phyloP scores from a whole-genome alignment of 2,113 vertebrate genomes.

The Nothocercus julius region DNA sequence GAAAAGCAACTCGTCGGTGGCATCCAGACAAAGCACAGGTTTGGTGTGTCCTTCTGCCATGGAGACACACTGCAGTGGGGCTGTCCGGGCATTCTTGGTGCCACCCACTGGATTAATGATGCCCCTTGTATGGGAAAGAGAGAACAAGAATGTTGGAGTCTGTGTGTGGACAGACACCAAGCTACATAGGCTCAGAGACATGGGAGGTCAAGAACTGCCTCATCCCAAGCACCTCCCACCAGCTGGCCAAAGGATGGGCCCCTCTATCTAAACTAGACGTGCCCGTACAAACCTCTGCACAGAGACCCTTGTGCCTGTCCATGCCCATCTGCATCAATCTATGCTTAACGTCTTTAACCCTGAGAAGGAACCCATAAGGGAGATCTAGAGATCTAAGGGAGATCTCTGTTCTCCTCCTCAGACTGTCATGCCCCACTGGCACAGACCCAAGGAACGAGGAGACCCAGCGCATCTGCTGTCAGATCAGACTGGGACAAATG shows the following conservation, averaged over 20 bases:
- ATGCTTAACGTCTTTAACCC: neutral
- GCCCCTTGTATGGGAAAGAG: constrained; percentile 83
- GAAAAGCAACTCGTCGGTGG: constrained; percentile 94
- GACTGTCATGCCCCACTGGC: neutral
- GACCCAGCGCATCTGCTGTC: neutral
- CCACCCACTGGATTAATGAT: constrained; percentile 91
- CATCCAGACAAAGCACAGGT: constrained; percentile 94
- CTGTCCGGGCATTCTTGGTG: constrained; percentile 88
- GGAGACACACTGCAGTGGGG: constrained; percentile 92
- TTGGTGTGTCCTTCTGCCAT: constrained; percentile 96
- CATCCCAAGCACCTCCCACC: neutral
- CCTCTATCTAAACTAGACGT: fast-evolving
- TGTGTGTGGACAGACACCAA: fast-evolving
- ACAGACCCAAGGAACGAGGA: neutral
- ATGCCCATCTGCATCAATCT: neutral
- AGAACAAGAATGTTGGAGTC: neutral
- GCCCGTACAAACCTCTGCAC: neutral
- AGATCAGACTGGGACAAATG: neutral
- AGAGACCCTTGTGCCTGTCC: neutral
- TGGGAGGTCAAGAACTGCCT: neutral
- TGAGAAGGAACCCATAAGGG: neutral
- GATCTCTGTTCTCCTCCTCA: neutral
- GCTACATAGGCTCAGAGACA: neutral
- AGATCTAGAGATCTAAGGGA: neutral
- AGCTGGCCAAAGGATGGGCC: fast-evolving